Evolutionary conservation across 1,140 invertebrate species (phyloP).

Genomic region (Acyrthosiphon pisum): DNA sequence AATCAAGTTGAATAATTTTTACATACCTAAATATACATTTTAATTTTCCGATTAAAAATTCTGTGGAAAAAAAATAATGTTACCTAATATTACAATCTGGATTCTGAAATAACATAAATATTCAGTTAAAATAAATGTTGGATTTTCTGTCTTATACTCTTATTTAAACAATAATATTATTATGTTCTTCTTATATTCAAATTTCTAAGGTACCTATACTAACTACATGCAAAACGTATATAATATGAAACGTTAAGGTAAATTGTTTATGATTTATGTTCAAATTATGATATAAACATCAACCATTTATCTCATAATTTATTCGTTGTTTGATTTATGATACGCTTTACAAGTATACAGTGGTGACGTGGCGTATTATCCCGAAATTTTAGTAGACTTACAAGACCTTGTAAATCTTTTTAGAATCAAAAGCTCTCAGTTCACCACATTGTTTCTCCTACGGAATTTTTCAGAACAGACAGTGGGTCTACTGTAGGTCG

Average conservation of each 20-base stretch:
- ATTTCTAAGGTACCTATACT: not conserved
- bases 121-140: not conserved
- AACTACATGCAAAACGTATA: not conserved
- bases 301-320: not conserved
- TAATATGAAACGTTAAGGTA: not conserved
- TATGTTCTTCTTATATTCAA: not conserved
- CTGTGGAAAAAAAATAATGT: not conserved
- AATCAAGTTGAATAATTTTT: not conserved
- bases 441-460: not conserved
- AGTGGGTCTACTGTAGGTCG: not conserved
- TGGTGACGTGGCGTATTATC: not conserved
- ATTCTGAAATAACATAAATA: not conserved
- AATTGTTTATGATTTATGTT: not conserved
- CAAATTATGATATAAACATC: not conserved
- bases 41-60: not conserved
- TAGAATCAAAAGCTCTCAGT: not conserved
- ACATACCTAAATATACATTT: not conserved
- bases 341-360: not conserved
- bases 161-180: not conserved
- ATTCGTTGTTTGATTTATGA: not conserved
- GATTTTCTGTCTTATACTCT: not conserved
- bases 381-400: not conserved
- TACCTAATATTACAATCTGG: not conserved
- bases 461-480: not conserved
- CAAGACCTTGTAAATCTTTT: not conserved